phyloP scores from a whole-genome alignment of 2,113 vertebrate genomes.

The Poeciliopsis turrubarensis region DNA sequence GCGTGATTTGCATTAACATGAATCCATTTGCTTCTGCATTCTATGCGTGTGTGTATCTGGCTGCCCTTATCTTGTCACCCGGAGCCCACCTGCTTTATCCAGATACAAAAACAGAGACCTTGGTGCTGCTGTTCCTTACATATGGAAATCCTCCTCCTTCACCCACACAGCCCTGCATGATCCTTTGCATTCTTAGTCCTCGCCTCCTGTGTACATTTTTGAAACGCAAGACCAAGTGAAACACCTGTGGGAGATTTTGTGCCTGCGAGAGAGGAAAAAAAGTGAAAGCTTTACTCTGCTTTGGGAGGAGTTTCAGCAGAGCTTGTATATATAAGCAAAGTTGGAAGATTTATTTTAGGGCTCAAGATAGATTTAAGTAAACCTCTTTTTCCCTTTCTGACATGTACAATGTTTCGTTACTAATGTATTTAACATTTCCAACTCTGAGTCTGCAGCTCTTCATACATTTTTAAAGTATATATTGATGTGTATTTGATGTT shows the following conservation, averaged over 20 bases:
- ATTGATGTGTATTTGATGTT: too few species aligned
- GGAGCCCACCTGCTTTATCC: constrained; percentile 60
- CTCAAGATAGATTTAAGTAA: constrained; percentile 27
- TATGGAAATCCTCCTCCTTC: constrained; percentile 73
- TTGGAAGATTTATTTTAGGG: constrained; percentile 38
- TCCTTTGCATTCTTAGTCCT: constrained; percentile 65
- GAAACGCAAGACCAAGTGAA: constrained; percentile 49
- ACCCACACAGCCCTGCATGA: constrained; percentile 34
- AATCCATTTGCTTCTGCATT: constrained; percentile 15
- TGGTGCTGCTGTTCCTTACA: constrained; percentile 67
- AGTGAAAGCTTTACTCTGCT: constrained; percentile 33
- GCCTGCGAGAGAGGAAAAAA: constrained; percentile 30
- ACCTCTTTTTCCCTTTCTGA: constrained; percentile 9
- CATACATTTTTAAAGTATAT: neutral
- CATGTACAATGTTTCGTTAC: neutral
- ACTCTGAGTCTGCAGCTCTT: neutral
- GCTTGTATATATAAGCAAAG: constrained; percentile 12
- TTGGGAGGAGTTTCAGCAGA: constrained; percentile 41
- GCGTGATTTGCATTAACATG: constrained; percentile 30
- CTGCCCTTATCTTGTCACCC: constrained; percentile 58
- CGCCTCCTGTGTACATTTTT: constrained; percentile 64
- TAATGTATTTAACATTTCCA: constrained; percentile 18
- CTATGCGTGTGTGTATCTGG: constrained; percentile 25
- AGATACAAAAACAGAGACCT: constrained; percentile 64
- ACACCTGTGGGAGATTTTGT: constrained; percentile 57